Evolutionary conservation across 92 coral and sea anemone genomes (phyloP).

Genomic region (Muricea muricata): DNA sequence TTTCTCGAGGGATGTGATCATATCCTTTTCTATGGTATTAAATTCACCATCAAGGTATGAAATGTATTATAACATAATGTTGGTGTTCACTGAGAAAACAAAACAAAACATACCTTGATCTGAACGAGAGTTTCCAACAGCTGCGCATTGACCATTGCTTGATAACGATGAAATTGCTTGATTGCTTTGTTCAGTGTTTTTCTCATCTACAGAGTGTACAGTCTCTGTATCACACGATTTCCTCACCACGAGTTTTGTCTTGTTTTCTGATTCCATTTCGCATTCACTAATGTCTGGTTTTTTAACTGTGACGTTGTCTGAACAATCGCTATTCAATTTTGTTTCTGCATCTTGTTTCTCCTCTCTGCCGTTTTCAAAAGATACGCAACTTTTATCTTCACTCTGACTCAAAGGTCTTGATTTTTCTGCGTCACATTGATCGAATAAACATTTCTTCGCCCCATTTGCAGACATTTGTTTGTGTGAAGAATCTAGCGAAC

Average conservation of each 20-base stretch:
- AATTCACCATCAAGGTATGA: too few relatives aligned
- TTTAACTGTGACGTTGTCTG: not conserved
- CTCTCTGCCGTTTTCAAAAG: not conserved
- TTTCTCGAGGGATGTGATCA: not conserved
- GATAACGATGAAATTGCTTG: not conserved
- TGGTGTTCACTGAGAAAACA: too few relatives aligned
- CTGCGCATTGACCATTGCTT: not conserved
- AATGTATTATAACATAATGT: not conserved
- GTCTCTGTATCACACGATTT: not conserved
- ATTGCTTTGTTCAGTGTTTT: not conserved
- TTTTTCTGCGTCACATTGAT: not conserved
- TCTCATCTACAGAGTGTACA: not conserved
- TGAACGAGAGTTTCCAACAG: not conserved
- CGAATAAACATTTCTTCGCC: not conserved
- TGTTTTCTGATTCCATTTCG: not conserved
- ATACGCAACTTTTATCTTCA: not conserved
- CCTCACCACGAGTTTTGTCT: not conserved
- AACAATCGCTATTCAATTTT: not conserved
- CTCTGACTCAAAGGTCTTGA: not conserved
- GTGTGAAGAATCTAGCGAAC: not conserved
- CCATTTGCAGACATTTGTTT: not conserved
- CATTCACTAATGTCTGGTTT: not conserved
- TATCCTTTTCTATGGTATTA: not conserved
- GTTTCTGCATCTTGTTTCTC: not conserved
- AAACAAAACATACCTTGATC: not conserved